Percentiles rank a stretch among this genome's conserved stretches.
Conservation (phyloP, 2,888 invertebrate species). For the Cacoxenus indagator region DNA sequence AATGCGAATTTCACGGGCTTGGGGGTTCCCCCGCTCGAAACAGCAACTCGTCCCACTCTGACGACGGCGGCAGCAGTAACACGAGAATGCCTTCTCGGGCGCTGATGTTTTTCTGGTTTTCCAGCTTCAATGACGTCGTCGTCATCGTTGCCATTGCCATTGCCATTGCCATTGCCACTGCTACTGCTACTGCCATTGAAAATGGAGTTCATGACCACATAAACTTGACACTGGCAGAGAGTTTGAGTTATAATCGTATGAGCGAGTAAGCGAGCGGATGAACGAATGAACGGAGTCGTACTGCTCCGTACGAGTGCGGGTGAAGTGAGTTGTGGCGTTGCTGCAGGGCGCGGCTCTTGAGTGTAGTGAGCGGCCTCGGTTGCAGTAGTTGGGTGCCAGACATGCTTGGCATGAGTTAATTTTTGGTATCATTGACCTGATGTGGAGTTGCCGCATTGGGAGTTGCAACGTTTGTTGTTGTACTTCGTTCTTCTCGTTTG, state of each 20-base stretch:
- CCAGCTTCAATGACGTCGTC: conserved; percentile 18
- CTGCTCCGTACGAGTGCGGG: conserved; percentile 18
- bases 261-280: not conserved
- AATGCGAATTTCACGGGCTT: conserved; percentile 4
- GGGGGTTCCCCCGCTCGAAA: not conserved
- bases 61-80: too few relatives aligned
- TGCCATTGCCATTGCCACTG: not conserved
- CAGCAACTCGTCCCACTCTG: too few relatives aligned
- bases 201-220: conserved; percentile 65
- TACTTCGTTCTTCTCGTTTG: not conserved
- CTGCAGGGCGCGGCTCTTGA: conserved; percentile 49
- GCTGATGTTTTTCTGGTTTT: conserved; percentile 18
- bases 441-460: conserved; percentile 30
- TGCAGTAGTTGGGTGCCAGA: conserved; percentile 31
- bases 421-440: conserved; percentile 63
- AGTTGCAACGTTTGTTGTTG: conserved; percentile 15
- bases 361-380: conserved; percentile 35
- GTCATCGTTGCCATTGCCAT: not conserved
- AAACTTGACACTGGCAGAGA: conserved; percentile 64
- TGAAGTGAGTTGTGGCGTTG: conserved; percentile 28
- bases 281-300: conserved; percentile 13
- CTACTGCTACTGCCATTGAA: conserved; percentile 50
- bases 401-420: conserved; percentile 50
- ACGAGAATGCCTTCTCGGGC: not conserved
- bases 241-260: conserved; percentile 25